These are phyloP conservation scores for Holothuria leucospilota DNA, from an alignment of 53 echinoderm and acorn worm species.

Conservation along the genomic window DNA sequence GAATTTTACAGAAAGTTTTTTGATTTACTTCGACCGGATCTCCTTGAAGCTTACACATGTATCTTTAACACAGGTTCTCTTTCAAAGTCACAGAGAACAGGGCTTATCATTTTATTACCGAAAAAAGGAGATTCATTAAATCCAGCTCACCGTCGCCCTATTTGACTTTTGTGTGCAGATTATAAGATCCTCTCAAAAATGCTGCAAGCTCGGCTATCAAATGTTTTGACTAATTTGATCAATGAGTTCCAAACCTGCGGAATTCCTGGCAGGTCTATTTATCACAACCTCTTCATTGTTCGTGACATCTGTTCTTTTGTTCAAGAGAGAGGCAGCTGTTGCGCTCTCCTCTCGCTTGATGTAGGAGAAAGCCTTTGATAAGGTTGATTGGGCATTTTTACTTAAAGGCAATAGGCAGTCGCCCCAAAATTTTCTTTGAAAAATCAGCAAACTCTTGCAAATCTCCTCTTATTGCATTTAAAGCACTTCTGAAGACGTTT, in stretches of 20 bases:
- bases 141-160: conserved; percentile 46
- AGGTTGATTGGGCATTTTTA: conserved; percentile 56
- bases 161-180: conserved; percentile 65
- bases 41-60: neutral
- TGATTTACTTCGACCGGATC: conserved; percentile 49
- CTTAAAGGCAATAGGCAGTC: too few species aligned
- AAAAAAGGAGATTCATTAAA: conserved; percentile 59
- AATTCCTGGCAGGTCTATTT: conserved; percentile 71
- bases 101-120: conserved; percentile 63
- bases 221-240: conserved; percentile 23
- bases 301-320: conserved; percentile 54
- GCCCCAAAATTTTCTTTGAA: too few species aligned
- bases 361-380: conserved; percentile 71
- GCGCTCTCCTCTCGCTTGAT: conserved; percentile 57
- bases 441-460: too few species aligned
- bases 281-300: conserved; percentile 63
- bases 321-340: neutral
- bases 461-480: too few species aligned
- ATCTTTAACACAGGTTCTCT: neutral
- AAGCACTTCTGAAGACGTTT: too few species aligned
- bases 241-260: conserved; percentile 57
- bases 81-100: conserved; percentile 46
- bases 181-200: conserved; percentile 71
- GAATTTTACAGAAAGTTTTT: conserved; percentile 71
- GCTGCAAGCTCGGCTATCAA: conserved; percentile 43